Evolutionary conservation across 2,113 vertebrate species (phyloP).

Genomic region (Haemorhous mexicanus): DNA sequence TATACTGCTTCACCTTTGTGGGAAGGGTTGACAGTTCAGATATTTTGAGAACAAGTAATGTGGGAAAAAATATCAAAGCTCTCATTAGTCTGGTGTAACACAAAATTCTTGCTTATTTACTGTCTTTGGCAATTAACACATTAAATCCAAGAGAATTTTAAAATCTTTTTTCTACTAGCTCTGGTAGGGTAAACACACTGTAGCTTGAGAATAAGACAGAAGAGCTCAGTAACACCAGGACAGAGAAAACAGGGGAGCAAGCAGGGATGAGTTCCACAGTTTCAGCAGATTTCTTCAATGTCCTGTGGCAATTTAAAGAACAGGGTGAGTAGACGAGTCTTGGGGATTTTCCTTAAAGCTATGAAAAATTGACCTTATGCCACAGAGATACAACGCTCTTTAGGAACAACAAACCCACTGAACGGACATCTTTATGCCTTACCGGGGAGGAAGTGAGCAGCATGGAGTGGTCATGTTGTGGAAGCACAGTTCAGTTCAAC

Average conservation of each 20-base stretch:
- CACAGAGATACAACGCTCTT: neutral
- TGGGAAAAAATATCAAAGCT: neutral
- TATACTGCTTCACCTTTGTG: neutral
- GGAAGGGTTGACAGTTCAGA: neutral
- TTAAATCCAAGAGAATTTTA: neutral
- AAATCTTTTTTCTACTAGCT: neutral
- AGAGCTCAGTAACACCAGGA: neutral
- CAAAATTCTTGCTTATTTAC: neutral
- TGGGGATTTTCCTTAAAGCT: neutral
- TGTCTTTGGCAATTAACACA: neutral
- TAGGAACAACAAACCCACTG: neutral
- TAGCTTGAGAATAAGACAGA: neutral
- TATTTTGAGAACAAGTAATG: neutral
- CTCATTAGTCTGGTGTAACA: neutral
- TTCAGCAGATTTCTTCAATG: neutral
- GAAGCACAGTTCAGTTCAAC: neutral
- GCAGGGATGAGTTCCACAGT: neutral
- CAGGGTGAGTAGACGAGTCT: neutral
- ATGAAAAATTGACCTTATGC: fast-evolving
- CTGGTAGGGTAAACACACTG: neutral
- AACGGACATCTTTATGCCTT: neutral
- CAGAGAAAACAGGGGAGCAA: neutral
- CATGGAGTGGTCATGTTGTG: neutral
- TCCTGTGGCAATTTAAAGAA: neutral
- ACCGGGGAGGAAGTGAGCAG: neutral